Evolutionary conservation across 2,797 vertebrate genomes (phyloP).

Genomic region (Xenopus petersii): DNA sequence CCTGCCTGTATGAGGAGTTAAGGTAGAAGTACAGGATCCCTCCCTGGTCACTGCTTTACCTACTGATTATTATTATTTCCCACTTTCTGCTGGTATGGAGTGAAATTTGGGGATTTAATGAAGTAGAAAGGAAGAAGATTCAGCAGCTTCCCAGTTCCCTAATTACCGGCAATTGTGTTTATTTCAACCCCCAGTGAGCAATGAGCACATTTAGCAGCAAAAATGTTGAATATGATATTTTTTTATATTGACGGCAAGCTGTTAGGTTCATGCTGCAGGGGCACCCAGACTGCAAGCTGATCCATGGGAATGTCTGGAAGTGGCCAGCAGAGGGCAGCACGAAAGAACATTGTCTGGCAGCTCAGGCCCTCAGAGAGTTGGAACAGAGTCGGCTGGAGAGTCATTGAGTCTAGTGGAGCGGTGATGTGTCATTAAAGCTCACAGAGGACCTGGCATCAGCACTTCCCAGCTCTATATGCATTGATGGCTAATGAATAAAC

Average conservation of each 20-base stretch:
- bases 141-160: background rate
- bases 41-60: too few species aligned
- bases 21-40: too few species aligned
- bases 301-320: background rate
- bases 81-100: too few species aligned
- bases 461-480: slow-evolving; percentile 45
- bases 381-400: slow-evolving; percentile 48
- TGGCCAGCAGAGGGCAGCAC: slow-evolving; percentile 64
- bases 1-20: too few species aligned
- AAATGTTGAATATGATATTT: background rate
- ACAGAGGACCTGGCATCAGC: slow-evolving; percentile 51
- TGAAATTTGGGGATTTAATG: too few species aligned
- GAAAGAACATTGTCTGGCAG: slow-evolving; percentile 51
- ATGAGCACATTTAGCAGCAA: background rate
- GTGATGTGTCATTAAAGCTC: slow-evolving; percentile 52
- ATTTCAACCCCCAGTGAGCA: background rate
- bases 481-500: slow-evolving; percentile 41
- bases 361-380: slow-evolving; percentile 42
- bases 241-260: background rate
- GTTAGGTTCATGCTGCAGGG: background rate
- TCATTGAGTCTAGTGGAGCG: slow-evolving; percentile 42
- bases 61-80: too few species aligned
- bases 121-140: background rate
- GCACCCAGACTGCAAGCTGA: background rate
- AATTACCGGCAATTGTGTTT: background rate